A percentile compares a stretch with the other conserved stretches of the same genome.
These are phyloP conservation scores for Colletes gigas DNA, from an alignment of 1,140 invertebrate genomes.

Conservation along the genomic window DNA sequence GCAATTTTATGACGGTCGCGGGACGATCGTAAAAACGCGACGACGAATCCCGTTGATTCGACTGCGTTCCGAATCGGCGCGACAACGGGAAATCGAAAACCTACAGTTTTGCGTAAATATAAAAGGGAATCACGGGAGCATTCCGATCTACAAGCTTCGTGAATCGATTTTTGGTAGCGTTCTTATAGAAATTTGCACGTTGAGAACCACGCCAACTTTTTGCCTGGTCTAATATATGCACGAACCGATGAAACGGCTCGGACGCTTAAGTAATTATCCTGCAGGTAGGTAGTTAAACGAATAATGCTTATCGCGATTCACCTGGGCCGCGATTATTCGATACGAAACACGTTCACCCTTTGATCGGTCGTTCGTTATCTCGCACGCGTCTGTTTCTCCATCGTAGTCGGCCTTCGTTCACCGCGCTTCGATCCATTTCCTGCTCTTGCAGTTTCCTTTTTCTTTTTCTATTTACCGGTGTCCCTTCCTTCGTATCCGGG, in stretches of 20 bases:
- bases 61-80: neutral
- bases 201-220: no score
- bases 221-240: neutral
- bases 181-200: no score
- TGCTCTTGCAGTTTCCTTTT: no score
- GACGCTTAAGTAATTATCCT: constrained; percentile 61
- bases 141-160: no score
- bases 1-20: neutral
- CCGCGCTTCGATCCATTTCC: no score
- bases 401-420: no score
- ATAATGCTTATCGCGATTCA: constrained; percentile 49
- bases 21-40: neutral
- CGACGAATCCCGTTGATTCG: neutral
- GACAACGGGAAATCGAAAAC: neutral
- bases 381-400: neutral
- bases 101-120: constrained; percentile 3
- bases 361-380: neutral
- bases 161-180: no score
- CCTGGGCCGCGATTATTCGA: constrained; percentile 14
- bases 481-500: no score
- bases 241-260: neutral
- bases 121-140: no score
- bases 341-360: neutral
- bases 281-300: constrained; percentile 44
- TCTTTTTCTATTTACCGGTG: no score